Evolutionary conservation across 2,888 invertebrate species (phyloP).

Genomic region (Pemphredon lugubris): DNA sequence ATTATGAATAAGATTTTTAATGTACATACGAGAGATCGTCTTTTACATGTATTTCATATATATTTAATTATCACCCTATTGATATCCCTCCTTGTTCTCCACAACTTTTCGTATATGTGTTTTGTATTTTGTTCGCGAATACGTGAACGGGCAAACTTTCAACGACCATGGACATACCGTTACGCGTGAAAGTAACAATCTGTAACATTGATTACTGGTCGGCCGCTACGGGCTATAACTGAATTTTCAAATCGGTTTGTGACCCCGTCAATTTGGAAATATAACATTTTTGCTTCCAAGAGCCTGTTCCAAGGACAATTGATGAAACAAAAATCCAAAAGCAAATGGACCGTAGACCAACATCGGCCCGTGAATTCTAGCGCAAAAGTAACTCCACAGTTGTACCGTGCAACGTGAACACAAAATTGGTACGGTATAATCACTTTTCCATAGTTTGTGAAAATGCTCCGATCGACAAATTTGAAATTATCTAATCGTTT

Average conservation of each 20-base stretch:
- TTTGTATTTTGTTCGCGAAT: constrained; percentile 36
- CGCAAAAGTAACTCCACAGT: constrained; percentile 14
- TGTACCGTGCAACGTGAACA: constrained; percentile 13
- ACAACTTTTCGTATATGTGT: constrained; percentile 45
- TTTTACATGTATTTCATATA: constrained; percentile 53
- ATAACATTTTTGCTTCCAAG: constrained; percentile 5
- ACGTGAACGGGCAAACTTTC: constrained; percentile 29
- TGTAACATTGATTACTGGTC: constrained; percentile 14
- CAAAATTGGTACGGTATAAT: constrained; percentile 23
- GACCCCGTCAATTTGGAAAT: constrained; percentile 8
- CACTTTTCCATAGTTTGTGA: no score
- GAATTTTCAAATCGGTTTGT: constrained; percentile 14
- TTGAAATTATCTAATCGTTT: constrained; percentile 18
- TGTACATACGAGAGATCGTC: constrained; percentile 51
- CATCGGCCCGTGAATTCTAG: constrained; percentile 20
- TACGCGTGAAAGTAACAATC: constrained; percentile 12
- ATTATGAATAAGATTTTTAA: constrained; percentile 52
- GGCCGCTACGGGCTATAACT: constrained; percentile 15
- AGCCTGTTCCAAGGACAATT: constrained; percentile 3
- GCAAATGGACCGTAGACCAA: constrained; percentile 16
- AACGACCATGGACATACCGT: constrained; percentile 24
- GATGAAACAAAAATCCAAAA: constrained; percentile 18
- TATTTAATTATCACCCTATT: constrained; percentile 49
- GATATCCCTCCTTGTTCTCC: constrained; percentile 53
- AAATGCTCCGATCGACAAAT: not conserved